phyloP scores from a whole-genome alignment of 2,888 invertebrate species.

The Lithosia quadra region DNA sequence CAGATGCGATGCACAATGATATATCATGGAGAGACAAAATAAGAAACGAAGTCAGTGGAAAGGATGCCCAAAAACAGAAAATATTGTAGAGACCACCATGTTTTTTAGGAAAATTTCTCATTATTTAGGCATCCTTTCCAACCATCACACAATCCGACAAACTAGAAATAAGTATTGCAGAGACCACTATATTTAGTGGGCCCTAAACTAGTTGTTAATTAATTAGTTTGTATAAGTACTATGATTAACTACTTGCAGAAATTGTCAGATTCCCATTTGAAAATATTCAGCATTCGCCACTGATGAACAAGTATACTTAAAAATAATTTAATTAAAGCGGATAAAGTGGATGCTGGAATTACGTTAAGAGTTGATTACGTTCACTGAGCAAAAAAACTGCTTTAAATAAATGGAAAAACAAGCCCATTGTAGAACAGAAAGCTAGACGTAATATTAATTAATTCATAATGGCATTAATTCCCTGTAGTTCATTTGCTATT shows the following conservation, averaged over 20 bases:
- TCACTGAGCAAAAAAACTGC: conserved; percentile 1
- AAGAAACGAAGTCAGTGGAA: no score
- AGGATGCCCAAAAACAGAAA: no score
- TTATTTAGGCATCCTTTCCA: no score
- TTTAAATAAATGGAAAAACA: neutral
- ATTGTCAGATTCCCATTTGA: neutral
- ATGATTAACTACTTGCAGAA: neutral
- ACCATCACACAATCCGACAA: no score
- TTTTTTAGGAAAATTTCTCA: no score
- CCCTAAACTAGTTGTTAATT: neutral
- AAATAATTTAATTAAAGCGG: neutral
- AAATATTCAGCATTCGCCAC: neutral
- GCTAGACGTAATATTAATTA: conserved; percentile 15
- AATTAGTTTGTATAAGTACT: neutral
- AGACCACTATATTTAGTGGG: no score
- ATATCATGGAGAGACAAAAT: no score
- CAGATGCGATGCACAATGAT: no score
- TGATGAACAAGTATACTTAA: neutral
- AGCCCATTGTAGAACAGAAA: neutral
- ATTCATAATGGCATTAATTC: conserved; percentile 22
- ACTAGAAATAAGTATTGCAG: no score
- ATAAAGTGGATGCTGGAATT: conserved; percentile 5
- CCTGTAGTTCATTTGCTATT: conserved; percentile 1
- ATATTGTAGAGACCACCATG: no score
- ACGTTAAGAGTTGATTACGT: conserved; percentile 1